These are phyloP conservation scores for Pelvicachromis taeniatus DNA, from an alignment of 2,113 vertebrate species.

Conservation along the genomic window DNA sequence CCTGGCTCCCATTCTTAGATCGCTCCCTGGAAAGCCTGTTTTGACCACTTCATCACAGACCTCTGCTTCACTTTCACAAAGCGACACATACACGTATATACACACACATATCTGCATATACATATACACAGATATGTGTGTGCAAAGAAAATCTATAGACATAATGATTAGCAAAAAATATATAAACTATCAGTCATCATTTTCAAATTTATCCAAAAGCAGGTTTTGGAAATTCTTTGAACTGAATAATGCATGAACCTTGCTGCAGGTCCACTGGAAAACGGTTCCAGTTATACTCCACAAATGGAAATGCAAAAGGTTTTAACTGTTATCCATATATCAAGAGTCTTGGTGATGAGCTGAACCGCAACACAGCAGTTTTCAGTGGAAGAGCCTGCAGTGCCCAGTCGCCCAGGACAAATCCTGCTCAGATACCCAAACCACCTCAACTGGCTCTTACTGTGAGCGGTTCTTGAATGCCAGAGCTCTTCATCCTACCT, in stretches of 20 bases:
- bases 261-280: not conserved
- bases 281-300: not conserved
- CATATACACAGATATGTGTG: not conserved
- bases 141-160: not conserved
- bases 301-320: not conserved
- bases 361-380: not conserved
- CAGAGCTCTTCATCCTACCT: not conserved
- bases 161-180: not conserved
- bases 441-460: not conserved
- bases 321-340: not conserved
- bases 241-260: not conserved
- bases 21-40: not conserved
- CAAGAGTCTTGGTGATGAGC: not conserved
- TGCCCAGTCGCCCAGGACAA: fast-evolving
- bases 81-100: not conserved
- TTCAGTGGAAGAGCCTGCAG: not conserved
- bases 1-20: not conserved
- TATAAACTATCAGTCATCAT: not conserved
- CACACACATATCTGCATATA: not conserved
- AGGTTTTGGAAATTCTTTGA: not conserved
- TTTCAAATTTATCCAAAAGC: not conserved
- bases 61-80: not conserved
- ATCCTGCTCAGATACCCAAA: not conserved
- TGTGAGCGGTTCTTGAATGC: not conserved
- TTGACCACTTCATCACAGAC: not conserved